Evolutionary conservation across 2,888 invertebrate species (phyloP).

Genomic region (Pseudolycoriella hygida): DNA sequence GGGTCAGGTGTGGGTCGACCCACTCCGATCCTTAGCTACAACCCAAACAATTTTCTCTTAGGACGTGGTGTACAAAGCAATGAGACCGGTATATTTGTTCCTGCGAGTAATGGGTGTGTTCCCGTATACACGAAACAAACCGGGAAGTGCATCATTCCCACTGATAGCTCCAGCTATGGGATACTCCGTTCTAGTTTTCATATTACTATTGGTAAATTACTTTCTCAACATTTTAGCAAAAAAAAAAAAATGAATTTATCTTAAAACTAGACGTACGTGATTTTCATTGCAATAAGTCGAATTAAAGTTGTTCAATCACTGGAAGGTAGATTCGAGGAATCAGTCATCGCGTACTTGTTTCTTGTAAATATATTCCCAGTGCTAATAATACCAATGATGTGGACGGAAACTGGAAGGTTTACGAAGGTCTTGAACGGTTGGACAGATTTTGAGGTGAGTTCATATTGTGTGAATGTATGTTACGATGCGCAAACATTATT

Average conservation of each 20-base stretch:
- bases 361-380: constrained; percentile 53
- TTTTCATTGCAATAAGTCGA: constrained; percentile 42
- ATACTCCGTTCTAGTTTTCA: constrained; percentile 37
- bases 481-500: too few species aligned
- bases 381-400: constrained; percentile 41
- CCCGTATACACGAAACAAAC: constrained; percentile 35
- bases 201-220: constrained; percentile 23
- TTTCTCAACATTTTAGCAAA: too few species aligned
- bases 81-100: constrained; percentile 31
- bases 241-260: constrained; percentile 11
- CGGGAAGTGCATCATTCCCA: constrained; percentile 32
- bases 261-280: constrained; percentile 32
- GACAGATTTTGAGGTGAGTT: constrained; percentile 50
- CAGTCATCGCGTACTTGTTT: constrained; percentile 56
- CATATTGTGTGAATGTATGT: too few species aligned
- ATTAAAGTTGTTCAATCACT: constrained; percentile 40
- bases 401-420: constrained; percentile 49
- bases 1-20: too few species aligned
- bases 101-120: constrained; percentile 40
- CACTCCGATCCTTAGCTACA: too few species aligned
- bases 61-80: constrained; percentile 29
- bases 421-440: constrained; percentile 42
- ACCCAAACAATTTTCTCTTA: too few species aligned
- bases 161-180: constrained; percentile 36
- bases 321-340: constrained; percentile 54